phyloP scores from a whole-genome alignment of 1,140 invertebrate genomes.

The Dendrolimus punctatus region DNA sequence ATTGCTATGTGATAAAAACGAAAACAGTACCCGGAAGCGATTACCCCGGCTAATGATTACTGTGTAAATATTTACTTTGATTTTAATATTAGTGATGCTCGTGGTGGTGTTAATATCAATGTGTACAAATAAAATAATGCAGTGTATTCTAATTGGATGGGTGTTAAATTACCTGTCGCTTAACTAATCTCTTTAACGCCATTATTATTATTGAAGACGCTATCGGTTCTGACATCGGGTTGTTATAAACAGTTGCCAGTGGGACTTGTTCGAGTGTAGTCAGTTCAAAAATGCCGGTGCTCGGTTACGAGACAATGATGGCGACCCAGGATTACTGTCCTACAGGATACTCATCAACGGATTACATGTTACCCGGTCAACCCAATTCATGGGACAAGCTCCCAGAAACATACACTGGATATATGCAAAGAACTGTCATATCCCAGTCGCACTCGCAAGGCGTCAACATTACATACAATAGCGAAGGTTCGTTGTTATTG shows the following conservation, averaged over 20 bases:
- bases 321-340: slow-evolving; percentile 42
- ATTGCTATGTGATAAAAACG: slow-evolving; percentile 28
- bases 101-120: slow-evolving; percentile 1
- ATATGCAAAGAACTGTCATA: slow-evolving; percentile 12
- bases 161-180: slow-evolving; percentile 36
- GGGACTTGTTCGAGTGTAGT: slow-evolving; percentile 16
- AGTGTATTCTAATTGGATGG: background rate
- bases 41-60: slow-evolving; percentile 6
- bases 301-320: slow-evolving; percentile 37
- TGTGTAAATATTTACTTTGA: slow-evolving; percentile 22
- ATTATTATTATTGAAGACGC: slow-evolving; percentile 9
- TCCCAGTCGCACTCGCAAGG: slow-evolving; percentile 14
- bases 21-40: slow-evolving; percentile 32
- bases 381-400: slow-evolving; percentile 46
- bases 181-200: slow-evolving; percentile 17
- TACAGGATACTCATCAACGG: slow-evolving; percentile 27
- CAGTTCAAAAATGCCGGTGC: slow-evolving; percentile 47
- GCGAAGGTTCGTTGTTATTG: slow-evolving; percentile 35
- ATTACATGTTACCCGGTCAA: slow-evolving; percentile 32
- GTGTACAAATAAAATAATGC: no score
- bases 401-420: slow-evolving; percentile 24
- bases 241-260: slow-evolving; percentile 25
- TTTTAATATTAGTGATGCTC: slow-evolving; percentile 9
- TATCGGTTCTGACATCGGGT: slow-evolving; percentile 14
- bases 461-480: slow-evolving; percentile 28